Conservation (phyloP, 1,140 invertebrate species). For the Pogonognathellus flavescens region DNA sequence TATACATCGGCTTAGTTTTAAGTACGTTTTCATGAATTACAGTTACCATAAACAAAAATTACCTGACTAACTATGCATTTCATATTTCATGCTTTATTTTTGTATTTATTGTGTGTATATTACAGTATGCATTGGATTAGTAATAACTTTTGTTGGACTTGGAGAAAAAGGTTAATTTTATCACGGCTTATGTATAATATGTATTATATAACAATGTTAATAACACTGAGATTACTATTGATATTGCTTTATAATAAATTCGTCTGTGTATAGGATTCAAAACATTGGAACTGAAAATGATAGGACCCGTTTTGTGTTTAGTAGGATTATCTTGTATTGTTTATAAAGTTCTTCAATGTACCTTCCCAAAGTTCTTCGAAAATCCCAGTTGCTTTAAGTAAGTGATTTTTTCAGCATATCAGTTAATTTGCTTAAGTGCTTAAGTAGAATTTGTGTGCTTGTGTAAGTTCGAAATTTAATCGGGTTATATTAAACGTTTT, state of each 20-base stretch:
- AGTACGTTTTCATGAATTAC: slow-evolving; percentile 50
- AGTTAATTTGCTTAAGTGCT: no score
- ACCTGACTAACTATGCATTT: no score
- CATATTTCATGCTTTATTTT: no score
- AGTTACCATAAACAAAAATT: background rate
- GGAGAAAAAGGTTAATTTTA: slow-evolving; percentile 63
- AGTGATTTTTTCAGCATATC: background rate
- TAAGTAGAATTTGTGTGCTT: no score
- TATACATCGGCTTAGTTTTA: slow-evolving; percentile 65
- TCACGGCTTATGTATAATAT: background rate
- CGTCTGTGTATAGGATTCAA: slow-evolving; percentile 62
- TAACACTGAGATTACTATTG: no score
- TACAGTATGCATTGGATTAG: slow-evolving; percentile 62
- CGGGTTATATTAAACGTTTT: no score
- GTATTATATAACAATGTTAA: no score
- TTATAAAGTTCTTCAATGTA: slow-evolving; percentile 65
- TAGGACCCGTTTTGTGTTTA: slow-evolving; percentile 61
- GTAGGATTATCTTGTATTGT: slow-evolving; percentile 60
- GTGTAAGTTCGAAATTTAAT: no score
- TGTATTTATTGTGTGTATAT: background rate
- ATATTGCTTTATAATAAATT: background rate
- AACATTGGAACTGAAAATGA: slow-evolving; percentile 63
- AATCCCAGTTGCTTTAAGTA: slow-evolving; percentile 57
- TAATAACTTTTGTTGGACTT: slow-evolving; percentile 65
- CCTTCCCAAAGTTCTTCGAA: slow-evolving; percentile 60